These are phyloP conservation scores for Okamejei kenojei DNA, from an alignment of 2,797 vertebrate genomes.

Conservation along the genomic window DNA sequence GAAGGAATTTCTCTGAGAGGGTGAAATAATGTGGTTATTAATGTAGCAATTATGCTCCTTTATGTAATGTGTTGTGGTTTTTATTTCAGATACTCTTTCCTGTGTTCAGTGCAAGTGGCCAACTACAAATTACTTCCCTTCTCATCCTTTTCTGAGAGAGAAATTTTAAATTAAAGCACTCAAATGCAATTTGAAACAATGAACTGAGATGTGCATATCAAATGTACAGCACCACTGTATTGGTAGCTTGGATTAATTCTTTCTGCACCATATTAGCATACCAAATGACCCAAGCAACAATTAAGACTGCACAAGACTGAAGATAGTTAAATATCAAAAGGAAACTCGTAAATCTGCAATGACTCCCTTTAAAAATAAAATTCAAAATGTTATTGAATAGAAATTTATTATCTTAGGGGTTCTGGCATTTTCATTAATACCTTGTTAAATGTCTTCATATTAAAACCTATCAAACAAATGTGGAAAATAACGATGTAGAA, in stretches of 20 bases:
- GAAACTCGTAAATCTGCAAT: background rate
- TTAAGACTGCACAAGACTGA: background rate
- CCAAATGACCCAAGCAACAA: background rate
- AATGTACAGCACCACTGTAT: background rate
- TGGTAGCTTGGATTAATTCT: background rate
- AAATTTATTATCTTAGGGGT: conserved; percentile 17
- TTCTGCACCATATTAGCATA: background rate
- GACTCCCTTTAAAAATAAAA: background rate
- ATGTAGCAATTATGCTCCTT: too few relatives aligned
- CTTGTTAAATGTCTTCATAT: conserved; percentile 29
- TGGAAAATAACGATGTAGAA: conserved; percentile 8
- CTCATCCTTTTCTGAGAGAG: background rate
- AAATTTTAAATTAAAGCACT: background rate
- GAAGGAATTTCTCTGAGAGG: too few relatives aligned
- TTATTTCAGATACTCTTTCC: too few relatives aligned
- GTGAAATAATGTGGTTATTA: too few relatives aligned
- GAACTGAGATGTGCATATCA: background rate
- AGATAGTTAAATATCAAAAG: background rate
- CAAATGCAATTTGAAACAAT: background rate
- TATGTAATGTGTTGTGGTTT: too few relatives aligned
- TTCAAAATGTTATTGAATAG: conserved; percentile 18
- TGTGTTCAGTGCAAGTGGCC: too few relatives aligned
- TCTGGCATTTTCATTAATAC: conserved; percentile 29
- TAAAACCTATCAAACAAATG: conserved; percentile 20
- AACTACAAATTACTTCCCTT: too few relatives aligned